Base-by-base conservation (phyloP, 2,888 invertebrate species). In the Choreutis nemorana region DNA sequence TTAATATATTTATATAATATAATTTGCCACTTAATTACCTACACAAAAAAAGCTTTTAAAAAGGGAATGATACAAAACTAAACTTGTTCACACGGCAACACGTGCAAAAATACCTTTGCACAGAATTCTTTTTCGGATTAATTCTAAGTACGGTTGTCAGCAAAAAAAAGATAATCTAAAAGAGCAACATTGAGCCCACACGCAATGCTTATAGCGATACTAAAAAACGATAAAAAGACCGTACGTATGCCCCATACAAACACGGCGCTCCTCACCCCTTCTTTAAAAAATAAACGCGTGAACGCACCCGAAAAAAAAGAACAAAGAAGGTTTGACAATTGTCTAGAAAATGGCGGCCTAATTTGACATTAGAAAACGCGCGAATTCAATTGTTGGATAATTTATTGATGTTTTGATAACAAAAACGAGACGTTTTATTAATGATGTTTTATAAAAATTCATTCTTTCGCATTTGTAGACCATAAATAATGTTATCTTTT, bases 321-420 rank as follows among this genome's bases (percentile, higher is more conserved):
- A 60, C 55, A 60, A 62, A 43, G 39, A 37, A 45, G 38, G 40
- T 51, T 52, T 50, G 57, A 64, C 67, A 60, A 61, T 64, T 50
- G 54, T 48, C 54, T n/a, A 48, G 60, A 37, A 55, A 57, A 73
- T 66, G 71, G 66, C 65, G 51, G 63, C 49, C 70, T 73, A 72
- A 77, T 75, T 71, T 73, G 75, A 73, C 71, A 67, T 68, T 66
- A 55, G 64, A 70, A 70, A 68, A 66, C 62, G 72, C 72, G 71
- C 64, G 55, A 65, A 64, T 65, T 63, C 63, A 64, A 71, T 73
- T 72, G 71, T 67, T 55, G 47, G 43, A 52, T 73, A 71, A 75
- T 77, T 72, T 75, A 75, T 77, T 45, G 71, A 67, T 68, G 68
- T 72, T 68, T 55, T 64, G 58, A 60, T 60, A 53, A 54, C 55